Evolutionary conservation across 1,140 invertebrate genomes (phyloP).

Genomic region (Antheraea pernyi): DNA sequence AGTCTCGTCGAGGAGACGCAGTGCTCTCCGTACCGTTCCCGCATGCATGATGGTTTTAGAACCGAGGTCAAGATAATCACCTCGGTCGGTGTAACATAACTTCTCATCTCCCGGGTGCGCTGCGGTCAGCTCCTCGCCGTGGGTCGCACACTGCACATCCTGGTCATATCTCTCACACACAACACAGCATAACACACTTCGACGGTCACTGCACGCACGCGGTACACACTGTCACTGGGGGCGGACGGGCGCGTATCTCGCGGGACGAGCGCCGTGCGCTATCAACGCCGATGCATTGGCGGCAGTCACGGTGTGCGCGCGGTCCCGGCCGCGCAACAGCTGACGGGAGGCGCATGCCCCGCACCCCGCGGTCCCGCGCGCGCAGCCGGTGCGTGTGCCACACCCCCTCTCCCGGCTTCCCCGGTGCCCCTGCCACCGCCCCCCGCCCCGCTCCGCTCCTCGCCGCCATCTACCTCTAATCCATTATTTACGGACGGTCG

Average conservation of each 20-base stretch:
- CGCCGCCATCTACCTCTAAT: constrained; percentile 57
- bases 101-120: constrained; percentile 59
- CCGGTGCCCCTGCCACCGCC: constrained; percentile 25
- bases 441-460: constrained; percentile 17
- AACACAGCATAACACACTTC: constrained; percentile 52
- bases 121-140: constrained; percentile 63
- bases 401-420: constrained; percentile 32
- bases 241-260: constrained; percentile 31
- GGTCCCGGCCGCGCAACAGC: constrained; percentile 72
- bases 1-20: constrained; percentile 14
- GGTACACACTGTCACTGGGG: constrained; percentile 45
- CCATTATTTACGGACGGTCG: constrained; percentile 77
- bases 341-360: constrained; percentile 68
- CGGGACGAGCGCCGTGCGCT: constrained; percentile 54
- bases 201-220: constrained; percentile 39
- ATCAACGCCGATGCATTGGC: constrained; percentile 72
- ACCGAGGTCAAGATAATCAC: constrained; percentile 69
- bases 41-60: constrained; percentile 59
- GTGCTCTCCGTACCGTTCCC: constrained; percentile 26
- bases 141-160: constrained; percentile 68
- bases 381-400: constrained; percentile 49
- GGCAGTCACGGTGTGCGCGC: constrained; percentile 45
- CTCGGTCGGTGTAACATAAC: constrained; percentile 75
- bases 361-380: constrained; percentile 40
- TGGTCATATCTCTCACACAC: constrained; percentile 48